Evolutionary conservation across 2,888 invertebrate genomes (phyloP), one percentile per base, ranked within the genome.

Genomic region (Dynastes maya): DNA sequence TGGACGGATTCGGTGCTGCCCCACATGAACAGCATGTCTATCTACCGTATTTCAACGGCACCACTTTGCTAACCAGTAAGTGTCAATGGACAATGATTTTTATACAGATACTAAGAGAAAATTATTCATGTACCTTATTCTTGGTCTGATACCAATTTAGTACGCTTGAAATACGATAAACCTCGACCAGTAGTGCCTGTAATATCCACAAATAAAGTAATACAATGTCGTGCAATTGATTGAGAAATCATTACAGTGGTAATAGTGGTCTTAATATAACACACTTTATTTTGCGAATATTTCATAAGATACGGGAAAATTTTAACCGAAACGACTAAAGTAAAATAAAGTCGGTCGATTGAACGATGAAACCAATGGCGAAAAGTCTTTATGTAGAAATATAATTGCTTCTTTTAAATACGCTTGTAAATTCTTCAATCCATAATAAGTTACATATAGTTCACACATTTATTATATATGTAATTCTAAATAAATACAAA

Each of bases 41-140:
- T 90, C 93, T 95, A 89, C 95, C 95, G 88, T 95, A 94, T 93
- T 95, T 93, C 93, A 94, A 94, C 91, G 95, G 95, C 90, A 93
- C 94, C 90, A 92, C 93, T 90, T 92, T 93, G 89, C 92, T 93
- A 88, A 93, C 93, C 89, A 92, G 95, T 95, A 95, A 95, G 95
- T 95, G 77, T 53, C 64, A 72, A 78, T 63, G 76, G 65, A 67
- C 55, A n/a, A n/a, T 76, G 67, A 65, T 76, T 76, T 65, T 65
- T 76, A 67, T 53, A 67, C 65, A 67, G 22, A 75, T 75, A 75
- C 9, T 63, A 63, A 63, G 49, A 63, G 22, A 32, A 22, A 22
- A 74, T 64, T 64, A 63, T 27, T 9, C 40, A 45, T 2, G 6
- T 40, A 40, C 32, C 9, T 8, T 22, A 27, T 27, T 61, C 6